Conservation (phyloP, 1,140 invertebrate genomes). For the Popillia japonica region DNA sequence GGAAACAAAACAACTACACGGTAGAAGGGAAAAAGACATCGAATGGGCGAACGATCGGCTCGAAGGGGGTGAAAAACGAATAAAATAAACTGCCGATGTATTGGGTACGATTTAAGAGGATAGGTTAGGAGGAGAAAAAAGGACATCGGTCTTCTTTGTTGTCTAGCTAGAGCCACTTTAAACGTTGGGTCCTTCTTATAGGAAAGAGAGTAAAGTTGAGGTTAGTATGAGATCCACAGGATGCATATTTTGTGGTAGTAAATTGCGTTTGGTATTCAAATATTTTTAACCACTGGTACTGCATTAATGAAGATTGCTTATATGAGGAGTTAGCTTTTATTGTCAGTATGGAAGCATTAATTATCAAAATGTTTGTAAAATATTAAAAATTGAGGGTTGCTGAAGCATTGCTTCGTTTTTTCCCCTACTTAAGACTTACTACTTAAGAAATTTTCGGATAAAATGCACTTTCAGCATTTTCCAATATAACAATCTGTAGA, state of each 20-base stretch:
- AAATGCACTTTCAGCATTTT: too few species aligned
- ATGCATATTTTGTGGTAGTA: not conserved
- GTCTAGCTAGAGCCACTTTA: not conserved
- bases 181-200: too few species aligned
- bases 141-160: conserved; percentile 4
- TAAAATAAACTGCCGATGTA: conserved; percentile 35
- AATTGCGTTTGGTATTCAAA: not conserved
- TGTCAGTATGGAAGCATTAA: too few species aligned
- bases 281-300: too few species aligned
- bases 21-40: not conserved
- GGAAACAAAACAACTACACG: conserved; percentile 2
- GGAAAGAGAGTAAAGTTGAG: not conserved
- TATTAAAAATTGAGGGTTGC: too few species aligned
- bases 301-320: too few species aligned
- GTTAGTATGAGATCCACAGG: not conserved
- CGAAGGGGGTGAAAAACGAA: conserved; percentile 21
- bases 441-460: too few species aligned
- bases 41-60: not conserved
- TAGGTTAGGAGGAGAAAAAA: not conserved
- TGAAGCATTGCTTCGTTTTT: too few species aligned
- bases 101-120: conserved; percentile 3
- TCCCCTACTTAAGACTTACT: too few species aligned
- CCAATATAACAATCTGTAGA: too few species aligned
- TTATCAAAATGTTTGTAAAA: too few species aligned
- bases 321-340: too few species aligned